phyloP scores from a whole-genome alignment of 2,113 vertebrate species.

The Tragelaphus scriptus region DNA sequence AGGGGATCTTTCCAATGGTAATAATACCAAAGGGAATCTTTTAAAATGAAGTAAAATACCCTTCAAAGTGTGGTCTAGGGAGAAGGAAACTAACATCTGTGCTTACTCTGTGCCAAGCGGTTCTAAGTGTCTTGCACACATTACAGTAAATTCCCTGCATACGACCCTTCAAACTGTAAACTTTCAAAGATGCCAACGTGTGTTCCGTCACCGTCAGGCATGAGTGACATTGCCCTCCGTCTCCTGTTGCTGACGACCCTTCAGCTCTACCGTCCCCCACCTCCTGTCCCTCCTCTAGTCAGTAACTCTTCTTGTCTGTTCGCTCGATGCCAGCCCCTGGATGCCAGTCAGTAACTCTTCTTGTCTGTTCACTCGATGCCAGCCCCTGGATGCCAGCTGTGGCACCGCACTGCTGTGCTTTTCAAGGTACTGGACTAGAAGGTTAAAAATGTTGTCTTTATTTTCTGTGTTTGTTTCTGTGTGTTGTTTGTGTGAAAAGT shows the following conservation, averaged over 20 bases:
- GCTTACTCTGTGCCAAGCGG: background rate
- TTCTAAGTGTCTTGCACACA: background rate
- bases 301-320: background rate
- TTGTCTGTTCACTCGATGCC: background rate
- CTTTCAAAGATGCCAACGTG: background rate
- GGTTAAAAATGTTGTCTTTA: background rate
- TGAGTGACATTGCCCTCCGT: background rate
- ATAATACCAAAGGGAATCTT: background rate
- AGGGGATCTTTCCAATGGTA: background rate
- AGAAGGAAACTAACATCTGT: background rate
- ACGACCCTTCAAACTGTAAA: background rate
- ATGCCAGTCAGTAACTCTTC: background rate
- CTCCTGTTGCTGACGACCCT: background rate
- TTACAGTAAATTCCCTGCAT: background rate
- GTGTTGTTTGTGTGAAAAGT: background rate
- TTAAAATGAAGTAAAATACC: background rate
- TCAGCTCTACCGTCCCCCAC: background rate
- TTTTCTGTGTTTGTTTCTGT: background rate
- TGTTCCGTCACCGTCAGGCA: background rate
- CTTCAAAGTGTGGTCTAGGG: background rate
- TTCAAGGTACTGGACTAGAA: background rate
- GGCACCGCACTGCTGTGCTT: background rate
- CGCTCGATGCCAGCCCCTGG: background rate
- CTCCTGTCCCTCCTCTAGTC: background rate
- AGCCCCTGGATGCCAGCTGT: background rate